phyloP scores from a whole-genome alignment of 2,113 vertebrate genomes.

The Pontoporia blainvillei region DNA sequence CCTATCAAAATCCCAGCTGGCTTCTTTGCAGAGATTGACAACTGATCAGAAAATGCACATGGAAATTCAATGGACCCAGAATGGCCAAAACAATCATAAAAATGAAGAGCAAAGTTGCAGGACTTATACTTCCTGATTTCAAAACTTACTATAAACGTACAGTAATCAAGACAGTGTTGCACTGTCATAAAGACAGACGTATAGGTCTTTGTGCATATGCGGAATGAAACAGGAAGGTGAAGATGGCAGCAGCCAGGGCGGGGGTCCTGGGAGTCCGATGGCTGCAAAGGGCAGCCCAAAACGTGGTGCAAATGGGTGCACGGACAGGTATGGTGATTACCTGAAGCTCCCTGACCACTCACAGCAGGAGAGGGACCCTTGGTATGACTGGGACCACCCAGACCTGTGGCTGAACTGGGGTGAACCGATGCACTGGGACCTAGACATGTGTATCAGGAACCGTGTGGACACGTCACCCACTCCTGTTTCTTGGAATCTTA shows the following conservation, averaged over 20 bases:
- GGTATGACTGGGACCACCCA: slow-evolving; percentile 93
- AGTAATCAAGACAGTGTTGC: background rate
- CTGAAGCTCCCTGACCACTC: slow-evolving; percentile 90
- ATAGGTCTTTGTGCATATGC: slow-evolving; percentile 67
- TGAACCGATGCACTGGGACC: slow-evolving; percentile 92
- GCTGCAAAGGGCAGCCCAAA: slow-evolving; percentile 67
- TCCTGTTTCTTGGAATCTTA: slow-evolving; percentile 82
- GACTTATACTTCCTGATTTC: background rate
- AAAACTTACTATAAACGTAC: background rate
- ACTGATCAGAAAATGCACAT: background rate
- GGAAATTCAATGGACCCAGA: background rate
- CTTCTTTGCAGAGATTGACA: background rate
- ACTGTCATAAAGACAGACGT: background rate
- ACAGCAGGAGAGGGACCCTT: slow-evolving; percentile 91
- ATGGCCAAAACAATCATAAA: background rate
- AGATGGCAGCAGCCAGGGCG: slow-evolving; percentile 82
- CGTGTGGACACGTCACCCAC: slow-evolving; percentile 92
- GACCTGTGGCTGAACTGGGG: slow-evolving; percentile 94
- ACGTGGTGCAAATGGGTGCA: slow-evolving; percentile 51
- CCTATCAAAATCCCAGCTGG: background rate
- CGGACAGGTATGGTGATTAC: slow-evolving; percentile 93
- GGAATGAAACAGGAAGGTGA: slow-evolving; percentile 31
- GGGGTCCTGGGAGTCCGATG: slow-evolving; percentile 61
- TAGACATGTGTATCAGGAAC: slow-evolving; percentile 93
- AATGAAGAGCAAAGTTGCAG: background rate